phyloP scores from a whole-genome alignment of 2,888 invertebrate genomes.

The Tuberolachnus salignus region DNA sequence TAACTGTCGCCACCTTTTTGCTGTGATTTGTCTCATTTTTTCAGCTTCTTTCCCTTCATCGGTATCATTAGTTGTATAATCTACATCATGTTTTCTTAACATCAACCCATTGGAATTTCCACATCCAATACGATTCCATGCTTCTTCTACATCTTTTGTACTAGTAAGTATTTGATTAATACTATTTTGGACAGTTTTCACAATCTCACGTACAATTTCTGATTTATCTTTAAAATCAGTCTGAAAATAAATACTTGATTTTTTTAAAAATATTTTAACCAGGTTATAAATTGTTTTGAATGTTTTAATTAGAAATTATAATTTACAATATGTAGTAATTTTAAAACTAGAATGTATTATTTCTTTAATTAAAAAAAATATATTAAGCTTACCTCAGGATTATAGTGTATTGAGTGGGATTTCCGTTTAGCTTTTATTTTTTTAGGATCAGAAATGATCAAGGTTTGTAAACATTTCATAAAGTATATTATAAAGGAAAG shows the following conservation, averaged over 20 bases:
- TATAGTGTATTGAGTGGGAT: not conserved
- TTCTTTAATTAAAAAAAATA: not conserved
- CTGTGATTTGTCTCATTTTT: constrained; percentile 47
- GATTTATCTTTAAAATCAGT: constrained; percentile 22
- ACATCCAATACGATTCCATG: constrained; percentile 39
- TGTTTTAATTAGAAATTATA: too few relatives aligned
- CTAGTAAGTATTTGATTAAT: constrained; percentile 20
- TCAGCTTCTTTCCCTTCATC: constrained; percentile 46
- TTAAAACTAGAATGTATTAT: not conserved
- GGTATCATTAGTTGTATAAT: constrained; percentile 18
- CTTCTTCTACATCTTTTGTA: constrained; percentile 34
- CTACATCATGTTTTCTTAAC: constrained; percentile 44
- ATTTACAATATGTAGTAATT: too few relatives aligned
- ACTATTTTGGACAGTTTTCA: constrained; percentile 39
- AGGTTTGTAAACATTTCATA: constrained; percentile 33
- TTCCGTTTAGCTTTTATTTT: constrained; percentile 51
- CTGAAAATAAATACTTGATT: constrained; percentile 29
- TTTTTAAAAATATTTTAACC: not conserved
- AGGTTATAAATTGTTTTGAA: too few relatives aligned
- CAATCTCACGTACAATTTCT: constrained; percentile 25
- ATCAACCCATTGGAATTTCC: constrained; percentile 34
- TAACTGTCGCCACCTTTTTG: constrained; percentile 43
- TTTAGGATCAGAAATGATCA: constrained; percentile 36
- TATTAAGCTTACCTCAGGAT: constrained; percentile 23
- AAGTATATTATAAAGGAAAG: constrained; percentile 30